These are phyloP conservation scores for Belgica antarctica DNA, from an alignment of 2,888 invertebrate species.

Conservation along the genomic window DNA sequence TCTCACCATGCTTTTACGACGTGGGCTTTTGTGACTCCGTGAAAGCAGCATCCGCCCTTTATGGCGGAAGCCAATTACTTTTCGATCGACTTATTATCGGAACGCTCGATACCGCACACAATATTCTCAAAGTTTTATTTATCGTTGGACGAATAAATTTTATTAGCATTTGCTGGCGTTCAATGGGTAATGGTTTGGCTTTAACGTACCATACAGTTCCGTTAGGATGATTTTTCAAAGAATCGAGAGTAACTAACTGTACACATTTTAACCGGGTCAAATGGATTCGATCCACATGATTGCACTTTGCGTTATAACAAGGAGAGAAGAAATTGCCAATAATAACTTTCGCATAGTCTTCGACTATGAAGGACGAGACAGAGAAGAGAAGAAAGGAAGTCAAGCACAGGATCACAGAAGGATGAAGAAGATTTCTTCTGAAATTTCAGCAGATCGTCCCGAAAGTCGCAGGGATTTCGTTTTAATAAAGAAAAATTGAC, in stretches of 20 bases:
- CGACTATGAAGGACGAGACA: too few relatives aligned
- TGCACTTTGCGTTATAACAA: slow-evolving; percentile 16
- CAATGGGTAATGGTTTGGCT: not conserved
- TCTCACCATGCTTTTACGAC: slow-evolving; percentile 6
- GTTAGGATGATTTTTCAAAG: not conserved
- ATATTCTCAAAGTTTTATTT: slow-evolving; percentile 33
- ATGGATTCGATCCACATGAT: slow-evolving; percentile 33
- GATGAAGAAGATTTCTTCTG: too few relatives aligned
- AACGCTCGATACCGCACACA: slow-evolving; percentile 16
- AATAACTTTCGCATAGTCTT: not conserved
- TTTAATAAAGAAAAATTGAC: slow-evolving; percentile 17
- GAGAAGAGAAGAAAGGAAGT: too few relatives aligned
- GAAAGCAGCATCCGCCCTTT: not conserved
- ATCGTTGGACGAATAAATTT: slow-evolving; percentile 35
- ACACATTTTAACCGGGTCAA: slow-evolving; percentile 29
- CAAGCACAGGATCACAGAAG: too few relatives aligned
- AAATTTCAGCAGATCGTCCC: too few relatives aligned
- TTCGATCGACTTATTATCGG: slow-evolving; percentile 26
- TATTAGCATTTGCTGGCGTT: slow-evolving; percentile 22
- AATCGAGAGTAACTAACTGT: not conserved
- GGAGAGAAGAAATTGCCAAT: not conserved
- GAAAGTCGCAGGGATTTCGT: not conserved
- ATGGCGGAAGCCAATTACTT: slow-evolving; percentile 22
- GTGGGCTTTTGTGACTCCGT: not conserved
- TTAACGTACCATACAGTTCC: not conserved